Base-by-base conservation (phyloP, 2,797 vertebrate genomes). In the Catostomus latipinnis region DNA sequence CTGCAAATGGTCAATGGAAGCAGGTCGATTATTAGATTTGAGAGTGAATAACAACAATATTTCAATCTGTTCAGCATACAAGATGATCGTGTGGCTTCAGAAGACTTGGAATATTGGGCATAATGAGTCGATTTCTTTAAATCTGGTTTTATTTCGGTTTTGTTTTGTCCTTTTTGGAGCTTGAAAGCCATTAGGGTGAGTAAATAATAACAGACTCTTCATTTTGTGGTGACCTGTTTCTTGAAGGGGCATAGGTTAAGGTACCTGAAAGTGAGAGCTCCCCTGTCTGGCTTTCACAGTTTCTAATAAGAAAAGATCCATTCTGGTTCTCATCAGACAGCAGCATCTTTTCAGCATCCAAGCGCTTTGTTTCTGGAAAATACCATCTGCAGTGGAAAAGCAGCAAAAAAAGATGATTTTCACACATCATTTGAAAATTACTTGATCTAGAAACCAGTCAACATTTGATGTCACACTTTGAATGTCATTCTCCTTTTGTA, bases 241-340 rank as follows among this genome's bases (percentile, higher is more conserved):
- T 16, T 62, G 14, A 18, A 11, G n/a, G 16, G 1, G 16, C 11
- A 57, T 53, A 48, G 34, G 71, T 70, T 58, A 50, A 62, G 16
- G 13, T 1, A 99, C 98, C 96, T 94, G 98, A 99, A 46, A 99
- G 95, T 13, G 97, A 94, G 4, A 95, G 94, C 56, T 96, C 92
- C 10, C 96, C 95, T 83, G 80, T 91, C 77, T 95, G 92, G 88
- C 93, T 97, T 88, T 99, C 98, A 0, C 95, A 96, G 86, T 98
- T 94, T 88, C 97, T 91, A 83, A 99, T 91, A 58, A 99, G 92
- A 88, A 98, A 99, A 70, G 96, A 90, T 13, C 97, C 97, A 0
- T 92, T 83, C 34, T 46, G 6, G 83, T 97, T 99, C 82, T 87
- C 94, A 68, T 83, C 88, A 18, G 88, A 84, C 66, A 87, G 34